Base-by-base conservation (phyloP, 2,888 invertebrate genomes). In the Zelleria hepariella region DNA sequence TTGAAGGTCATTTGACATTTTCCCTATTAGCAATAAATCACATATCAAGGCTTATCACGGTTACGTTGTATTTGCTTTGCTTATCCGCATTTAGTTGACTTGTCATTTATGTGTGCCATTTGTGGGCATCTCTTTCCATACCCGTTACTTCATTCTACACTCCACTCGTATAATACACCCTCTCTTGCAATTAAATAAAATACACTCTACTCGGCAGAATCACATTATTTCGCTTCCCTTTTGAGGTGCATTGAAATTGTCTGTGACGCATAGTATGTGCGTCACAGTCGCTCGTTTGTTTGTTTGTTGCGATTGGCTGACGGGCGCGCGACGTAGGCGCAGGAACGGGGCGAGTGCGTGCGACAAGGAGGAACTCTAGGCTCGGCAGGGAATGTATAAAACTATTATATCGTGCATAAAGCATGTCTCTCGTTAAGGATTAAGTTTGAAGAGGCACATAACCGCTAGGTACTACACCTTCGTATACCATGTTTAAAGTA, bases 401-500 rank as follows among this genome's bases (percentile, higher is more conserved):
- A 71, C 32, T 69, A 70, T 62, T 55, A 27, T 27, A 26, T 72
- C 72, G 72, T 76, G 75, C 72, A 60, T 61, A 23, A 65, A 65
- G 69, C 71, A 72, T 60, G 60, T 62, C 72, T 73, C 66, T 66
- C 70, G 65, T 24, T 73, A 74, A 75, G 67, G 72, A 76, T 76
- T 81, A 75, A 71, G 78, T 81, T 82, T 68, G 73, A 75, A 67
- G 78, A 80, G 74, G 77, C 79, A 78, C 80, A 77, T 76, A 80
- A 78, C 73, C 79, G 73, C 79, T 80, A 80, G 84, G 85, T 83
- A 82, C 80, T 83, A 80, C 84, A 83, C 79, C 80, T 80, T 80
- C 82, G 83, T 86, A 80, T 83, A 87, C 86, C 84, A 82, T 81
- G 79, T 83, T 83, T 80, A 82, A 70, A 70, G 83, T 86, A 70